These are phyloP conservation scores for Lycaon pictus DNA, from an alignment of 2,113 vertebrate species.

Conservation along the genomic window DNA sequence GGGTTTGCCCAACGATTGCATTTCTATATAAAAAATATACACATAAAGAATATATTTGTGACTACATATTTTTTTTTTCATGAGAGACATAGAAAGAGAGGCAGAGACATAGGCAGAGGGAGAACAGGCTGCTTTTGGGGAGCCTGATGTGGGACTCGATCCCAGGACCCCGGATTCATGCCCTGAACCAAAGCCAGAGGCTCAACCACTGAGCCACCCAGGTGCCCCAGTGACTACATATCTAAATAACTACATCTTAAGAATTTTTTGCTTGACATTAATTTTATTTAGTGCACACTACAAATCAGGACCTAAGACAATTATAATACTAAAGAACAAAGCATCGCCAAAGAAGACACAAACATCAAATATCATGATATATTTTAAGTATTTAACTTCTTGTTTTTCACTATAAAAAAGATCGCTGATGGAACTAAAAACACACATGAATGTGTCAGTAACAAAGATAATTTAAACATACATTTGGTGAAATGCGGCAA, in stretches of 20 bases:
- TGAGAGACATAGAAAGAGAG: too few relatives aligned
- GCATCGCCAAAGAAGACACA: constrained; percentile 10
- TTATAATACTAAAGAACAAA: constrained; percentile 29
- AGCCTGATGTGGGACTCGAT: too few relatives aligned
- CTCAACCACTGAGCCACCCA: too few relatives aligned
- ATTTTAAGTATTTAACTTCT: constrained; percentile 35
- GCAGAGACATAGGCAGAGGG: too few relatives aligned
- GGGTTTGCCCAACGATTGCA: background rate
- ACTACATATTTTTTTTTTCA: background rate
- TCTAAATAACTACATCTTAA: constrained; percentile 29
- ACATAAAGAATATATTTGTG: background rate
- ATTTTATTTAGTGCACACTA: constrained; percentile 10
- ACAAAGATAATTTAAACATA: constrained; percentile 52
- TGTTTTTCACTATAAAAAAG: constrained; percentile 11
- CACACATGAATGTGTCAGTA: background rate
- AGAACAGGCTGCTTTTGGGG: too few relatives aligned
- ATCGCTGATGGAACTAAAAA: constrained; percentile 5
- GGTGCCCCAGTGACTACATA: background rate
- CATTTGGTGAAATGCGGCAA: background rate
- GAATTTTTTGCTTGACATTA: background rate
- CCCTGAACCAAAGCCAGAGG: too few relatives aligned
- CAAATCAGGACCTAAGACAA: background rate
- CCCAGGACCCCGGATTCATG: too few relatives aligned
- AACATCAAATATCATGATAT: constrained; percentile 24
- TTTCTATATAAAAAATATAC: constrained; percentile 41